These are phyloP conservation scores for Drosophila fungiperda DNA, from an alignment of 2,888 invertebrate genomes.

Conservation along the genomic window DNA sequence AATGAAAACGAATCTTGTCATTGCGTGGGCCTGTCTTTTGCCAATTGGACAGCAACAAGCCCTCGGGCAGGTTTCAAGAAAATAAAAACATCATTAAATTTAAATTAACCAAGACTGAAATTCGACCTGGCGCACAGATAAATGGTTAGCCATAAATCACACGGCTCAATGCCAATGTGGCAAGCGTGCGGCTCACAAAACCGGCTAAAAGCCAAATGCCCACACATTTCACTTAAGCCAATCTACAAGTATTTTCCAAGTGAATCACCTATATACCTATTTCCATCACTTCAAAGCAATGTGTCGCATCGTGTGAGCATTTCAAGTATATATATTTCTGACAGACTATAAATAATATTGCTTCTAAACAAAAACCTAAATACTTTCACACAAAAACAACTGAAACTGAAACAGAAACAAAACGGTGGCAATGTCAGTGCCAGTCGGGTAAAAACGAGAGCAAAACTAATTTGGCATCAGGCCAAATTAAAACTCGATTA, in stretches of 20 bases:
- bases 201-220: constrained; percentile 52
- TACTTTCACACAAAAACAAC: constrained; percentile 52
- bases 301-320: constrained; percentile 26
- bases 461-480: constrained; percentile 68
- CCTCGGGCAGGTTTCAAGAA: constrained; percentile 25
- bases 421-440: constrained; percentile 75
- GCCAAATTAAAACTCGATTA: constrained; percentile 70
- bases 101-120: constrained; percentile 52
- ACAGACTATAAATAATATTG: constrained; percentile 66
- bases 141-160: constrained; percentile 65
- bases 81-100: constrained; percentile 61
- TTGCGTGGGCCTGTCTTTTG: constrained; percentile 54
- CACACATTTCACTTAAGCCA: constrained; percentile 35
- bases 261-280: constrained; percentile 22
- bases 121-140: constrained; percentile 47
- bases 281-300: constrained; percentile 38
- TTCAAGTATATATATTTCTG: constrained; percentile 54
- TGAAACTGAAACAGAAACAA: constrained; percentile 29
- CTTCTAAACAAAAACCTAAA: constrained; percentile 60
- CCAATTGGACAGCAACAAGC: constrained; percentile 54
- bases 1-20: constrained; percentile 60
- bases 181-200: constrained; percentile 58
- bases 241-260: constrained; percentile 39
- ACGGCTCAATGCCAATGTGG: constrained; percentile 48
- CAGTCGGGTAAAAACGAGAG: constrained; percentile 71